Conservation (phyloP, 2,113 vertebrate genomes). For the Trinectes maculatus region DNA sequence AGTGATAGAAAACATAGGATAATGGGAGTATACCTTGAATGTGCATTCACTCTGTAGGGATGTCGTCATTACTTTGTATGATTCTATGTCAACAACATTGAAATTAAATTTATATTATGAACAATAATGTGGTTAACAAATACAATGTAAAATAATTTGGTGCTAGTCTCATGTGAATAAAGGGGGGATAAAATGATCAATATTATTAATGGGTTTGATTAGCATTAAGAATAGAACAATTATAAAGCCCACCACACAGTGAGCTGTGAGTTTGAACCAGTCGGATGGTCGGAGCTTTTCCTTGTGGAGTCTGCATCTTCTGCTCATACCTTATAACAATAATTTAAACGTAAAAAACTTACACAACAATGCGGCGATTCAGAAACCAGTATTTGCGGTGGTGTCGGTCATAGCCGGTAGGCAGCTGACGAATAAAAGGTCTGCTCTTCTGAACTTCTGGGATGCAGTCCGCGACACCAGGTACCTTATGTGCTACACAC, state of each 20-base stretch:
- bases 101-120: background rate
- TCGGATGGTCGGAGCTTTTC: too few species aligned
- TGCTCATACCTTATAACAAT: background rate
- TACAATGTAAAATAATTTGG: too few species aligned
- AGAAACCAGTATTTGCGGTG: constrained; percentile 97
- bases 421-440: constrained; percentile 95
- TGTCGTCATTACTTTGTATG: too few species aligned
- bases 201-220: too few species aligned
- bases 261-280: too few species aligned
- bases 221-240: too few species aligned
- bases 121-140: too few species aligned
- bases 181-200: too few species aligned
- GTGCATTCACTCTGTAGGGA: background rate
- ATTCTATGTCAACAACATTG: too few species aligned
- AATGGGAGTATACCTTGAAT: background rate
- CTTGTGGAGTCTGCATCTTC: too few species aligned
- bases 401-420: constrained; percentile 93
- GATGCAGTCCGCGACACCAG: constrained; percentile 94
- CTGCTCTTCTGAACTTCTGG: constrained; percentile 95
- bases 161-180: too few species aligned
- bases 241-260: too few species aligned
- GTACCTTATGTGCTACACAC: constrained; percentile 96
- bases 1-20: background rate
- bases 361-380: constrained; percentile 94
- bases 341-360: constrained; percentile 73